phyloP scores from a whole-genome alignment of 1,140 invertebrate species.

The Lerema accius region DNA sequence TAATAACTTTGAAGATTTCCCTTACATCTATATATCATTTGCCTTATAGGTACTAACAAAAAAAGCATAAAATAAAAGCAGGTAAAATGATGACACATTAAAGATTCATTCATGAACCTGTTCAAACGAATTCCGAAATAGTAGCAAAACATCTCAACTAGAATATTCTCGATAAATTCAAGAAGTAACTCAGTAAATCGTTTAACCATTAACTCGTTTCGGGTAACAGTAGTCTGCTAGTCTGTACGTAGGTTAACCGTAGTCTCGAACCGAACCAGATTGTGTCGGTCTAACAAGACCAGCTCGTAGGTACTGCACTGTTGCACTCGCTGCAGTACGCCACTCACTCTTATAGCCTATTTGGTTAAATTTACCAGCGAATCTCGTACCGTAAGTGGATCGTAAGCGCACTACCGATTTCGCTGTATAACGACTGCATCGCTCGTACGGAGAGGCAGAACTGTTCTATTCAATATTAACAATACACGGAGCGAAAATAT shows the following conservation, averaged over 20 bases:
- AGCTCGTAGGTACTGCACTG: constrained; percentile 35
- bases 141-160: too few relatives aligned
- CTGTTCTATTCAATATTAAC: constrained; percentile 37
- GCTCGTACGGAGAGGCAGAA: constrained; percentile 34
- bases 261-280: constrained; percentile 52
- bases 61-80: too few relatives aligned
- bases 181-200: constrained; percentile 8
- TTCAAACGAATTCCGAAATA: too few relatives aligned
- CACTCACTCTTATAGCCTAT: constrained; percentile 65
- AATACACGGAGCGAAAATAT: constrained; percentile 34
- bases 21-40: too few relatives aligned
- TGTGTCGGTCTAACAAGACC: constrained; percentile 54
- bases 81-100: too few relatives aligned
- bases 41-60: too few relatives aligned
- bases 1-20: too few relatives aligned
- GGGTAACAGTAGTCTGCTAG: constrained; percentile 12
- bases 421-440: constrained; percentile 41
- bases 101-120: too few relatives aligned
- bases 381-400: constrained; percentile 56
- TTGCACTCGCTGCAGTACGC: constrained; percentile 55
- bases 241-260: constrained; percentile 42
- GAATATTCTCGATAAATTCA: neutral
- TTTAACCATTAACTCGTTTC: constrained; percentile 8
- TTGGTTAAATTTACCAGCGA: constrained; percentile 69
- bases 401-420: constrained; percentile 53